These are phyloP conservation scores for Pachypanchax playfairii DNA, from an alignment of 2,113 vertebrate species.

Conservation along the genomic window DNA sequence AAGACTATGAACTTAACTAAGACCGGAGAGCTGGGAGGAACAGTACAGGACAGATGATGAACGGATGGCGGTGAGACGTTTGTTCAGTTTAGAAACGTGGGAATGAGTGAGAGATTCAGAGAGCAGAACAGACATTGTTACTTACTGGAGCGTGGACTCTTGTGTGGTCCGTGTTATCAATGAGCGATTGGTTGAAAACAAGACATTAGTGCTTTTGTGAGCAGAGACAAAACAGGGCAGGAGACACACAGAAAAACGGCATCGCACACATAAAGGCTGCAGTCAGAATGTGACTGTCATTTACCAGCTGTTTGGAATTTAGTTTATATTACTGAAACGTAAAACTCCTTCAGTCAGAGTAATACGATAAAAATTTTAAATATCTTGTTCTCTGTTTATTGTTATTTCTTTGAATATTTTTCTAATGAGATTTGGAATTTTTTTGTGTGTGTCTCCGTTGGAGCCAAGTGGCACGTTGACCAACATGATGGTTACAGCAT, in stretches of 20 bases:
- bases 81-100: conserved; percentile 59
- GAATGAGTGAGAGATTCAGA: conserved; percentile 63
- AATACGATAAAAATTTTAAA: neutral
- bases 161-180: conserved; percentile 85
- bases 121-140: conserved; percentile 76
- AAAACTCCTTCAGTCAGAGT: conserved; percentile 11
- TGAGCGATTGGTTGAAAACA: conserved; percentile 86
- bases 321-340: conserved; percentile 4
- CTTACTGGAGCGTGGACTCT: conserved; percentile 84
- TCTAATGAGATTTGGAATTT: neutral
- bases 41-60: conserved; percentile 51
- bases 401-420: neutral
- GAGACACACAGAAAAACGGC: conserved; percentile 73
- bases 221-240: conserved; percentile 80
- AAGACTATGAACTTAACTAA: conserved; percentile 33
- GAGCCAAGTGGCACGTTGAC: conserved; percentile 78
- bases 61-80: conserved; percentile 57
- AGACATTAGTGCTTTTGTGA: conserved; percentile 87
- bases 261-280: neutral
- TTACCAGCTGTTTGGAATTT: conserved; percentile 25
- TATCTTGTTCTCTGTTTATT: neutral
- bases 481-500: conserved; percentile 78
- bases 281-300: neutral
- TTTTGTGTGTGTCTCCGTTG: conserved; percentile 76
- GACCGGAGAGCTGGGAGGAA: conserved; percentile 38